Evolutionary conservation across 2,113 vertebrate species (phyloP), one percentile per base, ranked within the genome.

Genomic region (Rallus limicola): DNA sequence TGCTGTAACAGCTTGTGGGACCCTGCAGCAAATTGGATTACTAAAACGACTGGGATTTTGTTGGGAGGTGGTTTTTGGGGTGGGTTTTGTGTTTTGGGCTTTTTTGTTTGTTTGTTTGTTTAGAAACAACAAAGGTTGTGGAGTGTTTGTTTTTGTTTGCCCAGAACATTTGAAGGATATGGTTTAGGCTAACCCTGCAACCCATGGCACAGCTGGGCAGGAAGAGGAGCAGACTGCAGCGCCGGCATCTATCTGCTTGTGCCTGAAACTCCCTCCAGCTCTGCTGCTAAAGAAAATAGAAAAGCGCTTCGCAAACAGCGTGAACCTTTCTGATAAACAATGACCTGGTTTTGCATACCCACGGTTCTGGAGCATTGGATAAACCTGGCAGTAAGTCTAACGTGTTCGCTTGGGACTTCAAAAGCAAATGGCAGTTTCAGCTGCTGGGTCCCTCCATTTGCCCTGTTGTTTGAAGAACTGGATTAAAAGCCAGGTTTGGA

Each of bases 121-220:
- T 93, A 91, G 94, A 86, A 96, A 88, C 86, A 97, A 95, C 92
- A 92, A 92, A 88, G 69, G 69, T 86, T 91, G 83, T 24, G 64
- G 86, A 95, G 89, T 79, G 74, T 89, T 96, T 97, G 86, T 86
- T 96, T 96, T 76, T 86, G 85, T 93, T 96, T 93, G 88, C 83
- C 89, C 48, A 72, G 86, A 93, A 86, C 48, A 24, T 91, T 79
- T 89, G 56, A 92, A 86, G 81, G 94, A 59, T 93, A 94, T 93
- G 92, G 86, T 93, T 95, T 89, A 82, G 83, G 89, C 86, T 93
- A 82, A 93, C 69, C 65, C 65, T 86, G 82, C 83, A 92, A 91
- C 91, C 92, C 94, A 69, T 95, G 95, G 94, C 89, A 91, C 93
- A 97, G 96, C 96, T 96, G 95, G 92, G 94, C 96, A 97, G 96